Base-by-base conservation (phyloP, 2,113 vertebrate species). In the Gobius niger region DNA sequence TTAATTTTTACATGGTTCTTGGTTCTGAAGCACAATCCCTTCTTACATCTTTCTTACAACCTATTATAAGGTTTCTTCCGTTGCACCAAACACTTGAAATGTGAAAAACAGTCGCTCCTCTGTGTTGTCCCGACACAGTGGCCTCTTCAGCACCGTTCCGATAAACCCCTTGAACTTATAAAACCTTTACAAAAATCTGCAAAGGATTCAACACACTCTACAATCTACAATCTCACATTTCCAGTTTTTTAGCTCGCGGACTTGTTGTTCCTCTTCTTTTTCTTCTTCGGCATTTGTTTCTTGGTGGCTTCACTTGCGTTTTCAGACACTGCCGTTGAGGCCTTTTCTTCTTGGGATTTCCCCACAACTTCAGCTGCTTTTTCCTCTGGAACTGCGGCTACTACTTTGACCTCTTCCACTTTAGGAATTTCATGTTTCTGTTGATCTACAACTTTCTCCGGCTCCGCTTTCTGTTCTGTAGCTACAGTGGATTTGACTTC, bases 241-340 rank as follows among this genome's bases (percentile, higher is more conserved):
- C 13, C 24, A 1, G 14, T 18, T 7, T 50, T 67, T 79, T 80
- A 90, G 73, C 81, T 87, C 0, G 63, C 44, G 3, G 46, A 84
- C 70, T 78, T 88, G 54, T 7, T 2, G 9, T 42, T 42, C 70
- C 41, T 90, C 82, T 87, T 91, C 82, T 91, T 91, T 78, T 87
- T 90, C 7, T 89, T 91, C 84, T 89, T 91, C 1, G 73, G 68
- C 0, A 59, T 44, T 65, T 82, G 82, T 49, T 87, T 87, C 67
- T 67, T 83, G 11, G 75, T 63, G 18, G 72, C 24, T 42, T 68
- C 56, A 0, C 44, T 10, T 2, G 67, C 9, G 47, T 62, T 15
- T 5, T 68, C 10, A 0, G 61, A 54, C 42, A 56, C 16, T 11
- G 64, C 16, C 1, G 61, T 49, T 15, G 57, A 7, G 50, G 54